Evolutionary conservation across 2,797 vertebrate genomes (phyloP), one percentile per base, ranked within the genome.

Genomic region (Galaxias olidus): DNA sequence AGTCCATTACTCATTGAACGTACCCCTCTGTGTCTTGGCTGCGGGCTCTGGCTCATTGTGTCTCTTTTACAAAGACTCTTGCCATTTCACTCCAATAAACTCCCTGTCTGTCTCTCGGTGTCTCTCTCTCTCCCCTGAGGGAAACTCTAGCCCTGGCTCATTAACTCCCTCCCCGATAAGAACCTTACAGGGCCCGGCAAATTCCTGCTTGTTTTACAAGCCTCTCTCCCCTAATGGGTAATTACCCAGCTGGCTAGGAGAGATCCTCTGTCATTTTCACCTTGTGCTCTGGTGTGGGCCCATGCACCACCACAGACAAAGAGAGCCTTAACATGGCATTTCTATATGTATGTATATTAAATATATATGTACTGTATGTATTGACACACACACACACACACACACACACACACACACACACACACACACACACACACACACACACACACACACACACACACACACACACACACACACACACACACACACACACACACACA

Each of bases 151-250:
- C 64, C 73, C 64, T n/a, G 74, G 67, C 75, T 86, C 81, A 81
- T 81, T 84, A 78, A 67, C 82, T 79, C 79, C 77, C 79, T 73
- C 73, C 63, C 74, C 61, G 78, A 86, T 72, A 74, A 85, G 87
- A 82, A 76, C 79, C 78, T 84, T 71, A 69, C 76, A 81, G 82
- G 75, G 84, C 85, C 85, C 77, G 59, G 78, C 83, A 85, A 82
- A 88, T 88, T 90, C 87, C 83, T 80, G 68, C 82, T 75, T 70
- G 73, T 89, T 91, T 89, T 86, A 90, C 79, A 87, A 83, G n/a
- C n/a, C 84, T 72, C 72, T 81, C 78, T 75, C 67, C 65, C 55
- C 77, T 79, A 85, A 87, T 80, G 76, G 79, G 75, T 84, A 71
- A 61, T 77, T 67, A 78, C 83, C 78, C 73, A 79, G 76, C 78